Conservation (phyloP, 2,888 invertebrate species). For the Hylaea fasciaria region DNA sequence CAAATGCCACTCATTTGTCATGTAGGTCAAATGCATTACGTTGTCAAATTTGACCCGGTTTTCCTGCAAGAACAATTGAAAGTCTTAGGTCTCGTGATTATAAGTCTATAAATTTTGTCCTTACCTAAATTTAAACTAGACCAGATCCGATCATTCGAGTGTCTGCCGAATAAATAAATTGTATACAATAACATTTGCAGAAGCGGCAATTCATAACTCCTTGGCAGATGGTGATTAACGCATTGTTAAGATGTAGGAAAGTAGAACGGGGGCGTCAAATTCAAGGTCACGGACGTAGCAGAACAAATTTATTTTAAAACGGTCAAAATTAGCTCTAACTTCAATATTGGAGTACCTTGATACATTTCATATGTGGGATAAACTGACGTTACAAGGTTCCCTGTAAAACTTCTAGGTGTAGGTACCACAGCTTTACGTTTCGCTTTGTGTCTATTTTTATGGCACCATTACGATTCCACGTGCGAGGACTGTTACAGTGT, state of each 20-base stretch:
- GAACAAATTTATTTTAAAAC: constrained; percentile 71
- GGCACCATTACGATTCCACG: constrained; percentile 25
- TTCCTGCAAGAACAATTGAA: constrained; percentile 56
- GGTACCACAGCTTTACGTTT: constrained; percentile 12
- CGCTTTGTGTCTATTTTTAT: constrained; percentile 11
- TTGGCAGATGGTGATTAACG: constrained; percentile 72
- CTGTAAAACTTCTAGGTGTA: constrained; percentile 28
- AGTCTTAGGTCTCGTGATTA: constrained; percentile 35
- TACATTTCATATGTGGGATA: constrained; percentile 50
- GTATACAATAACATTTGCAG: constrained; percentile 43
- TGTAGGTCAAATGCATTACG: constrained; percentile 79
- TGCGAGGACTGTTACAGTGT: constrained; percentile 6
- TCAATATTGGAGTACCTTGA: constrained; percentile 60
- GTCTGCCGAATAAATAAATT: constrained; percentile 15
- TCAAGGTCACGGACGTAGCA: constrained; percentile 73
- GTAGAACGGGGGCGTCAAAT: constrained; percentile 79
- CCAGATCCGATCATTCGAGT: constrained; percentile 4
- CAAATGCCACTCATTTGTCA: constrained; percentile 67
- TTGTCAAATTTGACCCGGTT: constrained; percentile 77
- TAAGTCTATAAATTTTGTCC: constrained; percentile 31
- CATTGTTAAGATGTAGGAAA: constrained; percentile 79
- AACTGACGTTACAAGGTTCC: constrained; percentile 42
- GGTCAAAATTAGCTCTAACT: constrained; percentile 60
- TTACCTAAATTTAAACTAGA: constrained; percentile 27
- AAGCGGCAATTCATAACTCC: constrained; percentile 48